These are phyloP conservation scores for Isaurus tuberculatus DNA, from an alignment of 92 coral and sea anemone genomes.

Conservation along the genomic window DNA sequence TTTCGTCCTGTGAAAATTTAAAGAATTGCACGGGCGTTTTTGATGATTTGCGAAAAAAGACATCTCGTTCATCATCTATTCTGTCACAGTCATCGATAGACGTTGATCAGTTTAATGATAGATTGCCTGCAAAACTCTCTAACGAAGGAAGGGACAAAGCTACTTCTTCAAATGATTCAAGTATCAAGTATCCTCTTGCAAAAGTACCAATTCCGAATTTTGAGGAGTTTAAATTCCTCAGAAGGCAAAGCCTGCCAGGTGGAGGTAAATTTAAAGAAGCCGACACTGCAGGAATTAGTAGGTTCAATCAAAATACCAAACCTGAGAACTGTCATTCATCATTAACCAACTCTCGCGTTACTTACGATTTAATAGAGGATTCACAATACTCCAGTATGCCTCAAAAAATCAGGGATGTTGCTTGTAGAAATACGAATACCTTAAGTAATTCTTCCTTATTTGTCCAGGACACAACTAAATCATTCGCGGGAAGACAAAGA, in stretches of 20 bases:
- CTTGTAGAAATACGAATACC: constrained; percentile 7
- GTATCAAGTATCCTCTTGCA: constrained; percentile 74
- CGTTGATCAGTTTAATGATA: constrained; percentile 23
- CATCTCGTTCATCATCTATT: constrained; percentile 26
- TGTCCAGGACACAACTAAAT: neutral
- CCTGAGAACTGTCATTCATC: neutral
- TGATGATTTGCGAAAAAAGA: neutral
- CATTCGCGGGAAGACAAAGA: constrained; percentile 7
- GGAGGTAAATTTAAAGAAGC: neutral
- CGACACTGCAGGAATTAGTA: neutral
- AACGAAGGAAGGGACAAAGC: constrained; percentile 50
- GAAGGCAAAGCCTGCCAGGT: constrained; percentile 27
- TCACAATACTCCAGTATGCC: neutral
- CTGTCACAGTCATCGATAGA: constrained; percentile 27
- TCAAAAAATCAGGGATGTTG: constrained; percentile 23
- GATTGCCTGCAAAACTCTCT: neutral
- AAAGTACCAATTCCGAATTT: constrained; percentile 86
- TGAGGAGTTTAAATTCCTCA: constrained; percentile 82
- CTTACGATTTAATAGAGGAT: neutral
- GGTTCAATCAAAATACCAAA: neutral
- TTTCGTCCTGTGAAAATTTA: neutral
- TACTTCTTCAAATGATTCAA: constrained; percentile 13
- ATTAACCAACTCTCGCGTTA: neutral
- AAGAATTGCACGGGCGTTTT: neutral
- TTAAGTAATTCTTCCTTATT: neutral